phyloP scores from a whole-genome alignment of 2,113 vertebrate genomes.

The Emydura subglobosa region DNA sequence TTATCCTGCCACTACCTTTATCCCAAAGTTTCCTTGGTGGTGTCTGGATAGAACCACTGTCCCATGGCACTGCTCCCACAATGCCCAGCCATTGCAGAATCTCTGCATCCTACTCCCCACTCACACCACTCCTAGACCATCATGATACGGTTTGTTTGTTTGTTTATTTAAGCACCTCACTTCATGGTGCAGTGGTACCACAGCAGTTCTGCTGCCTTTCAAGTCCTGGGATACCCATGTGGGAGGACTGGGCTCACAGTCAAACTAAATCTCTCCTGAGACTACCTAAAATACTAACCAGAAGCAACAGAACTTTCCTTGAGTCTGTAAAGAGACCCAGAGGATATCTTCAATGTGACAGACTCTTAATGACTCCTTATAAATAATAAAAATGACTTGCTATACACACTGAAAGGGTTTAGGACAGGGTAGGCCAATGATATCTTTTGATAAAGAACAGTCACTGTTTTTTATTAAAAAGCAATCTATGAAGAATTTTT shows the following conservation, averaged over 20 bases:
- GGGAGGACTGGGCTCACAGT: neutral
- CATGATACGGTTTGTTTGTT: neutral
- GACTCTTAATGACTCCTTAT: neutral
- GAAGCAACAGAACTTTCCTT: neutral
- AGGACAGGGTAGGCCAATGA: neutral
- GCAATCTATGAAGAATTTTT: neutral
- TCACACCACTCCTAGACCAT: neutral
- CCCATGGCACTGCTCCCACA: neutral
- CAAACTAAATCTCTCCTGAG: neutral
- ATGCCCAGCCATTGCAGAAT: neutral
- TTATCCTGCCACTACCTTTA: neutral
- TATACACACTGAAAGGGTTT: neutral
- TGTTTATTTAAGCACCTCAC: neutral
- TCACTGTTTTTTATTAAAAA: neutral
- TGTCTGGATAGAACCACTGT: neutral
- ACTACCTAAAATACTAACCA: neutral
- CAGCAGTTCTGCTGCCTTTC: neutral
- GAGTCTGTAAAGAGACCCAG: neutral
- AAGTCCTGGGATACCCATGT: neutral
- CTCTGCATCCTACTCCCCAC: neutral
- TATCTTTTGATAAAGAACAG: neutral
- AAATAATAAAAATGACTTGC: neutral
- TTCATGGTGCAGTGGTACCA: fast-evolving
- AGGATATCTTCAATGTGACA: neutral
- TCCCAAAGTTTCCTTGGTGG: neutral